phyloP scores from a whole-genome alignment of 2,888 invertebrate genomes.

The Lagria hirta region DNA sequence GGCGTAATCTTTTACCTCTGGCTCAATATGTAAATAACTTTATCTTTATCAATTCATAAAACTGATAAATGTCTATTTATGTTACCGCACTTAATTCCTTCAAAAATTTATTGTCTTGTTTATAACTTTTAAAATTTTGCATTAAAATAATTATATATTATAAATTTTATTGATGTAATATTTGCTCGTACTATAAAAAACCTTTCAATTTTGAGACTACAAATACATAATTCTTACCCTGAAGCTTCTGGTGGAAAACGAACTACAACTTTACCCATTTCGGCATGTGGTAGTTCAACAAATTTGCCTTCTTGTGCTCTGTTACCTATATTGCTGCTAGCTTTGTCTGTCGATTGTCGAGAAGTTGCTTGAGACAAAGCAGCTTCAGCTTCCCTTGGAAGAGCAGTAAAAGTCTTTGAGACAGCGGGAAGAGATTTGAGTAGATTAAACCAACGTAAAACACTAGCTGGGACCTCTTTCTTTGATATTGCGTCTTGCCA shows the following conservation, averaged over 20 bases:
- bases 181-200: not conserved
- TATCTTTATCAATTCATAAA: too few species aligned
- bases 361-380: slow-evolving; percentile 32
- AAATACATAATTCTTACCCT: slow-evolving; percentile 69
- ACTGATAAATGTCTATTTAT: too few species aligned
- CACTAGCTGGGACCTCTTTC: slow-evolving; percentile 60
- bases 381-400: slow-evolving; percentile 59
- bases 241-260: slow-evolving; percentile 99
- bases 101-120: not conserved
- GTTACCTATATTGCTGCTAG: slow-evolving; percentile 12
- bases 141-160: slow-evolving; percentile 2
- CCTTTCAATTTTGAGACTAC: too few species aligned
- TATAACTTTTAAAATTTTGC: not conserved
- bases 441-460: slow-evolving; percentile 68
- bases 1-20: too few species aligned
- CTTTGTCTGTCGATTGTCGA: slow-evolving; percentile 29
- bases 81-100: not conserved
- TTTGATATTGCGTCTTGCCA: slow-evolving; percentile 48
- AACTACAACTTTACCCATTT: slow-evolving; percentile 96
- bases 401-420: slow-evolving; percentile 57
- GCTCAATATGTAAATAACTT: too few species aligned
- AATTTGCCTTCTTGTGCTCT: slow-evolving; percentile 88
- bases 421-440: slow-evolving; percentile 65
- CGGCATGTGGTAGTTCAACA: slow-evolving; percentile 92
- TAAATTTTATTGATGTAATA: slow-evolving; percentile 1